Percentiles rank a stretch among this genome's conserved stretches.
Conservation (phyloP, 2,888 invertebrate species). For the Myathropa florea region DNA sequence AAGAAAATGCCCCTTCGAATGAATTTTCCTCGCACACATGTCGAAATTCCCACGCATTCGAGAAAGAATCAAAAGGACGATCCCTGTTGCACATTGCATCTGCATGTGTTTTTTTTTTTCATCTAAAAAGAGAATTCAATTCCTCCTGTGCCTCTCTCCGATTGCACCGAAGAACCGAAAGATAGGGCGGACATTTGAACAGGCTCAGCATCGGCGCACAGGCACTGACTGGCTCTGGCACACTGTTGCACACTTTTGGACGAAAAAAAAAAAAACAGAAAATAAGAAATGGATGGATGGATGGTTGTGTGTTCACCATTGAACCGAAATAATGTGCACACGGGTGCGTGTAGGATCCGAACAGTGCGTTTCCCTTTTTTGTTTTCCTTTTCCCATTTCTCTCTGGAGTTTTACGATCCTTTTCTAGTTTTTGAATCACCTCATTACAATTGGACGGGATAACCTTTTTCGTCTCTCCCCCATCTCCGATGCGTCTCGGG, state of each 20-base stretch:
- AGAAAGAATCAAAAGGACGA: conserved; percentile 54
- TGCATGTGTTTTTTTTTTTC: conserved; percentile 45
- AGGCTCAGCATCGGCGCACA: conserved; percentile 22
- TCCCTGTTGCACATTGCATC: conserved; percentile 66
- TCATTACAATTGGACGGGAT: conserved; percentile 45
- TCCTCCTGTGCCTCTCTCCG: conserved; percentile 4
- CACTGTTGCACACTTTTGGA: conserved; percentile 61
- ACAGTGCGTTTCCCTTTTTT: conserved; percentile 35
- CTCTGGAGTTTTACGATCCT: conserved; percentile 51
- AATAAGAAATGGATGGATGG: background rate
- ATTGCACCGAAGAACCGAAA: background rate
- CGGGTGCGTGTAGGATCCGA: conserved; percentile 33
- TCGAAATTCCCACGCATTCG: conserved; percentile 70
- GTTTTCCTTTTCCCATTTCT: conserved; percentile 9
- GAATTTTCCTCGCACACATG: conserved; percentile 70
- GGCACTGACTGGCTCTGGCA: background rate
- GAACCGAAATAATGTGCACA: conserved; percentile 56
- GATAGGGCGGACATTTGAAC: conserved; percentile 49
- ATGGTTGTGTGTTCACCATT: conserved; percentile 33
- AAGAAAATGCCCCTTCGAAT: conserved; percentile 59
- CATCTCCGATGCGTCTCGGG: background rate
- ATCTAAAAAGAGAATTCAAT: conserved; percentile 19
- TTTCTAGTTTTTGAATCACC: conserved; percentile 45
- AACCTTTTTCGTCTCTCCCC: conserved; percentile 49
- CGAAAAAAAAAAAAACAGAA: conserved; percentile 21